Evolutionary conservation across 1,140 invertebrate genomes (phyloP), one percentile per base, ranked within the genome.

Genomic region (Chrysopa pallens): DNA sequence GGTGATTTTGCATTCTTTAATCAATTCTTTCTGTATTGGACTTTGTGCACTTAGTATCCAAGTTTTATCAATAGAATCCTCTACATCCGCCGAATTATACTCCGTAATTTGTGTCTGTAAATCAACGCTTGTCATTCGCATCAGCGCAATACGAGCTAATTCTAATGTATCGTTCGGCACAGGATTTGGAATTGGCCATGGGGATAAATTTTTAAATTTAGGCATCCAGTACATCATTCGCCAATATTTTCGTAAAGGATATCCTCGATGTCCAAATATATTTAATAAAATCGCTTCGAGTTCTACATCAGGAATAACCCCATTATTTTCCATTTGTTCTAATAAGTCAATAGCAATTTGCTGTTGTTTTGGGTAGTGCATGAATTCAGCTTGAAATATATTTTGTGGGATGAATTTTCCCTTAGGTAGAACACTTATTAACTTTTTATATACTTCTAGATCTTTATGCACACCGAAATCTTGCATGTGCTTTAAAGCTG

Each of bases 191-290:
- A 94, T 56, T 1, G 77, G 74, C 77, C 85, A 98, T 2, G 94
- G 94, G 49, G 87, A 90, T 0, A 81, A 58, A 60, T 96, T 80
- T 55, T 79, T 86, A 53, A 98, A 90, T 61, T 98, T 98, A 4
- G 93, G 91, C 79, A 95, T 83, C 95, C 95, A 99, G 56, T 98
- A 99, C 68, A 89, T 77, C 83, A 97, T 92, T 38, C 90, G 69
- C 68, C 78, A 80, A 55, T 76, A 85, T 58, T 93, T 95, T 45
- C 84, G 65, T 9, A 89, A 58, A 0, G 86, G 84, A 56, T 77
- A 73, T 8, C 78, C 78, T 51, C 77, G 66, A 43, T 68, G 64
- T 0, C 93, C 92, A 69, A 97, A 98, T 35, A 79, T 75, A 53
- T 82, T 83, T 7, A 80, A 47, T 1, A 98, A 58, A 52, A 93